Evolutionary conservation across 2,888 invertebrate genomes (phyloP).

Genomic region (Drosophila paranaensis): DNA sequence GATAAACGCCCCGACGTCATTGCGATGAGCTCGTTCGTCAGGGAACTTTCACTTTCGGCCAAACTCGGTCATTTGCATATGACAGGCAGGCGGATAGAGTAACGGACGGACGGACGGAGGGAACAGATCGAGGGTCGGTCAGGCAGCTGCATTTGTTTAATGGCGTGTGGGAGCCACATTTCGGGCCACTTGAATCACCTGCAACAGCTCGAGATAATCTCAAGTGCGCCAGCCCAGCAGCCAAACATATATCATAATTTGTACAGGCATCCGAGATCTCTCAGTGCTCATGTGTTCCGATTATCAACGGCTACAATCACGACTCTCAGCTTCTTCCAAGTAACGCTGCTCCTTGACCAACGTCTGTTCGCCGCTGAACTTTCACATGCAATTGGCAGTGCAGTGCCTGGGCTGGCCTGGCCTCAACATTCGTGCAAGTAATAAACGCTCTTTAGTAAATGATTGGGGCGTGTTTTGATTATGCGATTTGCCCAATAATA

Average conservation of each 20-base stretch:
- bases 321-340: conserved; percentile 31
- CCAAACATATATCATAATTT: conserved; percentile 60
- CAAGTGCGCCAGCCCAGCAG: conserved; percentile 2
- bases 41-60: conserved; percentile 73
- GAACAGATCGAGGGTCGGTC: conserved; percentile 1
- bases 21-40: conserved; percentile 53
- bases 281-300: conserved; percentile 63
- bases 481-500: conserved; percentile 43
- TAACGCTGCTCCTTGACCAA: conserved; percentile 49
- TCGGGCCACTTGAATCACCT: conserved; percentile 35
- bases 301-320: conserved; percentile 71
- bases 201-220: conserved; percentile 57
- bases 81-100: conserved; percentile 28
- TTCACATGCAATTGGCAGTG: conserved; percentile 59
- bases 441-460: conserved; percentile 51
- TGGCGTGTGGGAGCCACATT: conserved; percentile 61
- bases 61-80: conserved; percentile 67
- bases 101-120: not conserved
- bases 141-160: conserved; percentile 30
- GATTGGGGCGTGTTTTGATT: conserved; percentile 49
- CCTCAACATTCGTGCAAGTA: conserved; percentile 42
- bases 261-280: conserved; percentile 59
- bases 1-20: conserved; percentile 52
- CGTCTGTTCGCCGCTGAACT: conserved; percentile 43
- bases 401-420: not conserved